Conservation (phyloP, 2,113 vertebrate genomes). For the Xiphias gladius region DNA sequence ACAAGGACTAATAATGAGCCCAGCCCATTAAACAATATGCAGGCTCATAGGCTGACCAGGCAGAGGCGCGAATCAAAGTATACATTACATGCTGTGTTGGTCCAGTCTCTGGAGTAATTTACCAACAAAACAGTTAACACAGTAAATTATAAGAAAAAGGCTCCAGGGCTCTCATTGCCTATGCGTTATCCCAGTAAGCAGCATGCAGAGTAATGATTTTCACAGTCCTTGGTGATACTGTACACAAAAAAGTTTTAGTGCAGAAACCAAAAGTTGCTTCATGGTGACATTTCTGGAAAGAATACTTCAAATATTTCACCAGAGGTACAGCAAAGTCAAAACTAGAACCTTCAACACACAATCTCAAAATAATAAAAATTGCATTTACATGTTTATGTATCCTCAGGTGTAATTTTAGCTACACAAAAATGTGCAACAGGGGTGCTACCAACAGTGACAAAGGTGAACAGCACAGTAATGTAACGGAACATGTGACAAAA, state of each 20-base stretch:
- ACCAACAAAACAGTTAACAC: constrained; percentile 42
- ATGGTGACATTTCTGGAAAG: neutral
- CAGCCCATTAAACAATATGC: constrained; percentile 62
- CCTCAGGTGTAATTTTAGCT: neutral
- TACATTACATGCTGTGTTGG: constrained; percentile 56
- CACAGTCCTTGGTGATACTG: neutral
- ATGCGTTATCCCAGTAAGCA: constrained; percentile 48
- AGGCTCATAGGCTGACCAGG: constrained; percentile 15
- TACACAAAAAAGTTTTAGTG: constrained; percentile 2
- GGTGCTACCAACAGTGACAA: neutral
- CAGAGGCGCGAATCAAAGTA: constrained; percentile 45
- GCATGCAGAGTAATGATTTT: constrained; percentile 13
- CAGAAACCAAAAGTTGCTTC: neutral
- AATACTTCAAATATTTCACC: neutral
- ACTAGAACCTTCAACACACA: neutral
- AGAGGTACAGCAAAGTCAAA: neutral
- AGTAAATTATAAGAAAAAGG: constrained; percentile 49
- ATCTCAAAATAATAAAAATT: neutral
- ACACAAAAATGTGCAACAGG: constrained; percentile 3
- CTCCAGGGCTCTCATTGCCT: constrained; percentile 26
- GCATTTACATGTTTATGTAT: neutral
- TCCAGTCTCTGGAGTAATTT: constrained; percentile 57
- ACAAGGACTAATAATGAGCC: constrained; percentile 68
- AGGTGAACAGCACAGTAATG: neutral
- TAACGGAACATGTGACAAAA: neutral